A percentile compares a stretch with the other conserved stretches of the same genome.
Conservation (phyloP, 2,797 vertebrate species). For the Sebastes hopkinsi region DNA sequence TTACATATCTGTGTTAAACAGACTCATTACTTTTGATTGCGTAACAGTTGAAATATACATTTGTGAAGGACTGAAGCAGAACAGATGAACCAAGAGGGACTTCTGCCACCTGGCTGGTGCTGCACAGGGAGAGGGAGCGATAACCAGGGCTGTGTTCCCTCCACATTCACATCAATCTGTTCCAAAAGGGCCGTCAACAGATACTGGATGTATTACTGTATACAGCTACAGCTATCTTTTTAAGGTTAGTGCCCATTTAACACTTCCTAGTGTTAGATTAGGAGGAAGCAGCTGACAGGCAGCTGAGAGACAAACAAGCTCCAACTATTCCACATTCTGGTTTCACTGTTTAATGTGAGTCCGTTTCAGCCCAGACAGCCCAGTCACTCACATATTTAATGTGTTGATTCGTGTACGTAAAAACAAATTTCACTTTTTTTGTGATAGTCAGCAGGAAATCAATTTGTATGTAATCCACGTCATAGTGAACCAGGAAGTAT, state of each 20-base stretch:
- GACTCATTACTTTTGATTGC: neutral
- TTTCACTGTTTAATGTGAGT: no score
- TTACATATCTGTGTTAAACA: neutral
- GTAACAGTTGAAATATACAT: neutral
- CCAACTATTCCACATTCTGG: neutral
- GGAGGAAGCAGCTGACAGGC: neutral
- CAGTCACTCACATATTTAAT: no score
- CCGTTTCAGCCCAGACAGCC: no score
- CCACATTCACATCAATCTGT: slow-evolving; percentile 8
- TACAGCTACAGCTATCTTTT: neutral
- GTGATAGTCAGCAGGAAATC: no score
- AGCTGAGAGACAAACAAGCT: neutral
- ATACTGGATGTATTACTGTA: neutral
- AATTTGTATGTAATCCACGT: no score
- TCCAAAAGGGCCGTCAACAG: neutral
- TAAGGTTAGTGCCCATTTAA: neutral
- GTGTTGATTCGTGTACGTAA: no score
- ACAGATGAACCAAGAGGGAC: neutral
- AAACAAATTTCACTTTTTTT: no score
- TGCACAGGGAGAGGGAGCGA: neutral
- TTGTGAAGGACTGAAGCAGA: neutral
- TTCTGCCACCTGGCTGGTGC: neutral
- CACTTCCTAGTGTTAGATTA: neutral
- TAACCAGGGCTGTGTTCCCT: neutral
- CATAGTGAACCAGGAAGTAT: no score